A percentile compares a stretch with the other conserved stretches of the same genome.
These are phyloP conservation scores for Aphelocoma coerulescens DNA, from an alignment of 2,113 vertebrate genomes.

Conservation along the genomic window DNA sequence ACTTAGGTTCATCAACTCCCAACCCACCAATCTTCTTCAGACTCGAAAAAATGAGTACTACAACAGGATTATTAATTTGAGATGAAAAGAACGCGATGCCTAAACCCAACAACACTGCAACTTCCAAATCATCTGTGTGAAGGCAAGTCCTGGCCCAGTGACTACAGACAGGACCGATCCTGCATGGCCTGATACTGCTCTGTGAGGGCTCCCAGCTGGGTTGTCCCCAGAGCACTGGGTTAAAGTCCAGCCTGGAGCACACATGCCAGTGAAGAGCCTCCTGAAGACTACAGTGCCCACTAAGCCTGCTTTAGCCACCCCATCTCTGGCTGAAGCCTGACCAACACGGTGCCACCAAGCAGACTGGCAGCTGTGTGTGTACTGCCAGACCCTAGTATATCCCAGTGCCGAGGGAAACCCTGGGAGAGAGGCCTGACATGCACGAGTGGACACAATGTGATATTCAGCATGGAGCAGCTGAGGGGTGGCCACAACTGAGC, in stretches of 20 bases:
- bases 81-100: neutral
- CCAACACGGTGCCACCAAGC: rapidly evolving
- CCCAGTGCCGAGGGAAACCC: neutral
- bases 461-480: neutral
- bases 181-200: neutral
- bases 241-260: neutral
- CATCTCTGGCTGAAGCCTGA: neutral
- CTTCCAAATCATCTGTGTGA: neutral
- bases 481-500: rapidly evolving
- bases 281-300: neutral
- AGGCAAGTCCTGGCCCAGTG: neutral
- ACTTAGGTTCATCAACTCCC: constrained; percentile 45
- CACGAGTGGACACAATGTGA: neutral
- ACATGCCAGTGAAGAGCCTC: neutral
- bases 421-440: neutral
- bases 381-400: neutral
- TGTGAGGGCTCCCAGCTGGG: neutral
- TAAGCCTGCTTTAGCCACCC: neutral
- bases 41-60: neutral
- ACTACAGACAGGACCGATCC: neutral
- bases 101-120: constrained; percentile 17
- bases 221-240: neutral
- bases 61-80: constrained; percentile 4
- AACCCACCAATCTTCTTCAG: constrained; percentile 4
- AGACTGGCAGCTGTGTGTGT: neutral